A percentile compares a stretch with the other conserved stretches of the same genome.
Evolutionary conservation across 2,888 invertebrate species (phyloP).

Genomic region (Papilio demoleus): DNA sequence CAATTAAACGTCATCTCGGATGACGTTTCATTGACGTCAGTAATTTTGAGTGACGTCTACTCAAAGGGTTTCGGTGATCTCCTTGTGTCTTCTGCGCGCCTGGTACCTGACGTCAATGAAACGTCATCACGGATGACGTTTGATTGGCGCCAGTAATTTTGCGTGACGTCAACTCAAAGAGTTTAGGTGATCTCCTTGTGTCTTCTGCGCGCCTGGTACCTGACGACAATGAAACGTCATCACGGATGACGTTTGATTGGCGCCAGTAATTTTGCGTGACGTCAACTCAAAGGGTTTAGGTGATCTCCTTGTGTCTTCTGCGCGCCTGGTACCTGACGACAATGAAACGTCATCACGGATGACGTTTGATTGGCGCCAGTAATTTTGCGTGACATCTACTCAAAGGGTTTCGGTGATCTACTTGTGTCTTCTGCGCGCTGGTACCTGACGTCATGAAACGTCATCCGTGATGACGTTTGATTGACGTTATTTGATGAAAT

Average conservation of each 20-base stretch:
- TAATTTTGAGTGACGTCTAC: background rate
- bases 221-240: background rate
- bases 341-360: background rate
- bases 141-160: background rate
- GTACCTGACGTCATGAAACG: too few species aligned
- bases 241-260: too few species aligned
- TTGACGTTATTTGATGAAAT: too few species aligned
- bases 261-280: background rate
- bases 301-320: background rate
- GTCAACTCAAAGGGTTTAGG: background rate
- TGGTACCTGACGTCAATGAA: background rate
- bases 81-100: background rate
- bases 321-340: background rate
- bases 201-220: constrained; percentile 3
- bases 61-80: background rate
- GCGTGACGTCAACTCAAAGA: background rate
- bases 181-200: background rate
- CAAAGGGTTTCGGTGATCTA: too few species aligned
- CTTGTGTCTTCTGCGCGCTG: too few species aligned
- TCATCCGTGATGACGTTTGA: too few species aligned
- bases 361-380: background rate
- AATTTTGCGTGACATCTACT: too few species aligned
- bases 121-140: background rate
- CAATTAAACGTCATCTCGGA: background rate
- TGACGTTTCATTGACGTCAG: too few species aligned